phyloP scores from a whole-genome alignment of 2,888 invertebrate genomes.

The Eurois occulta region DNA sequence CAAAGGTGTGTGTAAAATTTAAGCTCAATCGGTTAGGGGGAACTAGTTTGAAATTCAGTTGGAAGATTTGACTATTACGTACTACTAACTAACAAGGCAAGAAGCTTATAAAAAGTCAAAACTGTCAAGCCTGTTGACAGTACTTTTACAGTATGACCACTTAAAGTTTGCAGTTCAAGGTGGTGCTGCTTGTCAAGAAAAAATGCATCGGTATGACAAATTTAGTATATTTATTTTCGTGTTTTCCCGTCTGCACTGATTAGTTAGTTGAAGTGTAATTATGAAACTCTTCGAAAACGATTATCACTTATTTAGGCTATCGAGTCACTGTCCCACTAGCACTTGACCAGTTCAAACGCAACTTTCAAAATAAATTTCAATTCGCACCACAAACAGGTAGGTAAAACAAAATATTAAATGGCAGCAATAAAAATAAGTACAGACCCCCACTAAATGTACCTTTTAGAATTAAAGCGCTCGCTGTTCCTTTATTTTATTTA shows the following conservation, averaged over 20 bases:
- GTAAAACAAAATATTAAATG: slow-evolving; percentile 63
- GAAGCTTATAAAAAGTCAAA: background rate
- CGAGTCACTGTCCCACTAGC: background rate
- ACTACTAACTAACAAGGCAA: no score
- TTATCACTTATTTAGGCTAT: background rate
- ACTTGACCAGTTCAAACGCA: background rate
- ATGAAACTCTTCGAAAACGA: background rate
- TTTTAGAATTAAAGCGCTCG: slow-evolving; percentile 65
- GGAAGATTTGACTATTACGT: no score
- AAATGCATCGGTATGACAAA: no score
- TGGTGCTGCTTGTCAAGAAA: no score
- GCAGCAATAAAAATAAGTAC: slow-evolving; percentile 65
- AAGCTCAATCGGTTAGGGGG: no score
- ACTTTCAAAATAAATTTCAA: slow-evolving; percentile 47
- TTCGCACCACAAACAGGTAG: slow-evolving; percentile 53
- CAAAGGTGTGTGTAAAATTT: no score
- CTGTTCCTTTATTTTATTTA: slow-evolving; percentile 69
- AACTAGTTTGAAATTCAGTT: no score
- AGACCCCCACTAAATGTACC: slow-evolving; percentile 56
- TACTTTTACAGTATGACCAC: background rate
- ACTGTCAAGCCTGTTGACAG: background rate
- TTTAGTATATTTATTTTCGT: no score
- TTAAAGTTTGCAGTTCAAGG: no score
- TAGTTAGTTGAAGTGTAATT: no score
- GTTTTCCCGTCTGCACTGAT: no score